phyloP scores from a whole-genome alignment of 2,113 vertebrate species.

The Bolborhynchus lineola region DNA sequence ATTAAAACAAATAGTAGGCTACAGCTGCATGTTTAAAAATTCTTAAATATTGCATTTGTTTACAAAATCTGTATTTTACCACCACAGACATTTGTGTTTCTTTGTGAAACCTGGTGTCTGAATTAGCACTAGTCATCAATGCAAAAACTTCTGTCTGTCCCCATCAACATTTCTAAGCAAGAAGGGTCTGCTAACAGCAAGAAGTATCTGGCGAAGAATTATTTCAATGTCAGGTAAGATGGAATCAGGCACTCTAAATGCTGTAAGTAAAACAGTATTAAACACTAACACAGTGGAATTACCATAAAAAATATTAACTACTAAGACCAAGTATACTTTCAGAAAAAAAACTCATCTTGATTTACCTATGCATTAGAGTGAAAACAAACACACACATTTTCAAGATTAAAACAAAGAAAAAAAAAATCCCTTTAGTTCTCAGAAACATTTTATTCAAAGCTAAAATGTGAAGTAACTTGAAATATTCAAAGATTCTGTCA shows the following conservation, averaged over 20 bases:
- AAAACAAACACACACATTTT: not conserved
- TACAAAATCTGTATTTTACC: not conserved
- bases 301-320: not conserved
- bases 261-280: not conserved
- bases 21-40: not conserved
- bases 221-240: not conserved
- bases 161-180: not conserved
- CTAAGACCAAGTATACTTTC: not conserved
- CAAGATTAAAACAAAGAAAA: not conserved
- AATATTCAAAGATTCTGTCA: not conserved
- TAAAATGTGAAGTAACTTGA: not conserved
- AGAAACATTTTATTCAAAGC: not conserved
- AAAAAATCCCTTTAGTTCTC: not conserved
- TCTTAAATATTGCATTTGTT: not conserved
- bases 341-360: not conserved
- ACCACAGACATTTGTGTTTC: not conserved
- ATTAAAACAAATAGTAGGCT: not conserved
- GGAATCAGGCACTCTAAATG: not conserved
- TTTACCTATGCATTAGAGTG: not conserved
- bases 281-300: not conserved
- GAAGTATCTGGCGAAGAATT: not conserved
- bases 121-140: not conserved
- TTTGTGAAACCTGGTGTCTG: not conserved
- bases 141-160: not conserved
- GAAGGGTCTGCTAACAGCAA: not conserved